A percentile compares a stretch with the other conserved stretches of the same genome.
Conservation (phyloP, 2,797 vertebrate genomes). For the Okamejei kenojei region DNA sequence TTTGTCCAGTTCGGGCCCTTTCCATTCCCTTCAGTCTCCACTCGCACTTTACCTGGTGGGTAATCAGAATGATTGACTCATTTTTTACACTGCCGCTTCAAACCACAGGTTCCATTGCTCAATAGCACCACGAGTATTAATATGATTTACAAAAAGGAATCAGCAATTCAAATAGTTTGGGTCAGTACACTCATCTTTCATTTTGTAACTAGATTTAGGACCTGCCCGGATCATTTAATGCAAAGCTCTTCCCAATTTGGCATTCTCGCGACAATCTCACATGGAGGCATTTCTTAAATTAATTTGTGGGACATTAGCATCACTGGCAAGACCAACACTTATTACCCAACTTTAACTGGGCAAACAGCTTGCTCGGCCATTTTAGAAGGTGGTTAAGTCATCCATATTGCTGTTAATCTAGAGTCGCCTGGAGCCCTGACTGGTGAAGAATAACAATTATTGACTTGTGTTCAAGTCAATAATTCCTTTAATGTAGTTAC, state of each 20-base stretch:
- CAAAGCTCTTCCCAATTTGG: conserved; percentile 17
- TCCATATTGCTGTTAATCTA: no score
- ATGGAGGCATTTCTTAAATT: no score
- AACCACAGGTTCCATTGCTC: not conserved
- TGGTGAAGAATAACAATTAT: no score
- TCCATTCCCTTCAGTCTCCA: not conserved
- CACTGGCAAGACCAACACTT: no score
- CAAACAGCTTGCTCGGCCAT: no score
- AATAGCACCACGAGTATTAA: not conserved
- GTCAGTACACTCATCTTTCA: not conserved
- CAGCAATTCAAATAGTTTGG: conserved; percentile 7
- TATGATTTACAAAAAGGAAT: not conserved
- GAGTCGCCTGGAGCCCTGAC: no score
- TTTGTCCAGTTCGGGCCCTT: not conserved
- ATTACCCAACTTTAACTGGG: no score
- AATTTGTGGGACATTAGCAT: no score
- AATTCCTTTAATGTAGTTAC: no score
- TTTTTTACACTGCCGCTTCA: not conserved
- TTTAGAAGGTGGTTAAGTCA: no score
- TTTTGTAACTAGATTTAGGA: not conserved
- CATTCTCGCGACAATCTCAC: not conserved
- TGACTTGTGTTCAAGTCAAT: no score
- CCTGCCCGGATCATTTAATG: not conserved
- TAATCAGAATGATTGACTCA: conserved; percentile 1
- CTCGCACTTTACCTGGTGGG: not conserved